phyloP scores from a whole-genome alignment of 2,113 vertebrate genomes.

The Corythornis madagascariensis region DNA sequence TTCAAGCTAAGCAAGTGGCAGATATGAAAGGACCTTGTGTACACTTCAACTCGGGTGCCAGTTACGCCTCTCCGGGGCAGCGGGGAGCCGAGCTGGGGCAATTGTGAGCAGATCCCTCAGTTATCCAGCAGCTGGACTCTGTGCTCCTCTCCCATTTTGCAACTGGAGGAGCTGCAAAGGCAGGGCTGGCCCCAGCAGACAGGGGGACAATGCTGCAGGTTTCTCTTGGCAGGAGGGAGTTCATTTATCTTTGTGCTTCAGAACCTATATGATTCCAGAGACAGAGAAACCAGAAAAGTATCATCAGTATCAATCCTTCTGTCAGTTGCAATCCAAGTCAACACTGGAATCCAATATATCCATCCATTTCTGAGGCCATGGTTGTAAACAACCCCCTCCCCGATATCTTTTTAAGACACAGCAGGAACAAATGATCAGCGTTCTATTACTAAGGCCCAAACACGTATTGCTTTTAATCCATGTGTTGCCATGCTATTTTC shows the following conservation, averaged over 20 bases:
- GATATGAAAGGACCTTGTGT: background rate
- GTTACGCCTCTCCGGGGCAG: fast-evolving
- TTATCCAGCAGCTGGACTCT: background rate
- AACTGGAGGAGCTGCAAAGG: background rate
- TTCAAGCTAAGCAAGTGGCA: background rate
- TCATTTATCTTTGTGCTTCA: background rate
- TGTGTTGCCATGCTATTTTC: too few species aligned
- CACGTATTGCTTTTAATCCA: too few species aligned
- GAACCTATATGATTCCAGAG: too few species aligned
- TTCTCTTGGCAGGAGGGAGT: background rate
- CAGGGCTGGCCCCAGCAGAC: background rate
- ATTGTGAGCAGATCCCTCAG: fast-evolving
- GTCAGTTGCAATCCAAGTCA: too few species aligned
- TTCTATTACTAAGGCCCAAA: too few species aligned
- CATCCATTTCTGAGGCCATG: too few species aligned
- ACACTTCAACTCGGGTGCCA: background rate
- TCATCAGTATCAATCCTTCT: too few species aligned
- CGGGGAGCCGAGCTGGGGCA: fast-evolving
- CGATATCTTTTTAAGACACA: too few species aligned
- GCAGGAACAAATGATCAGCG: too few species aligned
- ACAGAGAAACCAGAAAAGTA: too few species aligned
- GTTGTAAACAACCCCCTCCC: too few species aligned
- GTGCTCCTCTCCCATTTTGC: background rate
- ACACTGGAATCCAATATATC: too few species aligned
- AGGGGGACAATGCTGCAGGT: background rate